Percentiles rank a stretch among this genome's conserved stretches.
phyloP scores from a whole-genome alignment of 2,797 vertebrate genomes.

The Helicolenus hilgendorfi region DNA sequence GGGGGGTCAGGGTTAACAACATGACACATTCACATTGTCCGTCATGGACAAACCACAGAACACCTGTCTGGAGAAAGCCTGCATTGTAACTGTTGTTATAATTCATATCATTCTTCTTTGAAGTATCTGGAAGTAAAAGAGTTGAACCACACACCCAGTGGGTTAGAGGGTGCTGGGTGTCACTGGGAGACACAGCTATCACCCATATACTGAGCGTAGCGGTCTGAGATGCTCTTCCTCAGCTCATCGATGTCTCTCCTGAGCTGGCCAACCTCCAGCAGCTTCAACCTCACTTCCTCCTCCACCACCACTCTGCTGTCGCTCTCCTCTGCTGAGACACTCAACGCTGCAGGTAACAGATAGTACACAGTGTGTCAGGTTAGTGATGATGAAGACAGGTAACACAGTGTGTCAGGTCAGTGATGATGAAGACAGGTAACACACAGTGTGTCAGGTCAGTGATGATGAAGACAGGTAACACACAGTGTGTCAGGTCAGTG shows the following conservation, averaged over 20 bases:
- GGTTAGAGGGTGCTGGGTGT: neutral
- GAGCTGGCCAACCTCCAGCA: slow-evolving; percentile 93
- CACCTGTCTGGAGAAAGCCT: too few relatives aligned
- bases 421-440: too few relatives aligned
- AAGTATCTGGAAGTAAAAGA: neutral
- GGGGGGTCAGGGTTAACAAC: too few relatives aligned
- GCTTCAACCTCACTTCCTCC: slow-evolving; percentile 91
- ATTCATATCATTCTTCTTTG: neutral
- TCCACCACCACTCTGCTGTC: slow-evolving; percentile 89
- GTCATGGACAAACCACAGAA: too few relatives aligned
- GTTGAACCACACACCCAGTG: neutral
- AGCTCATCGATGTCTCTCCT: slow-evolving; percentile 95
- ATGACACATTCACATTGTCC: too few relatives aligned
- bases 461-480: too few relatives aligned
- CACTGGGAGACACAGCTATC: slow-evolving; percentile 40
- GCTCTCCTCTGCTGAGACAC: slow-evolving; percentile 91
- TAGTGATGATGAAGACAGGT: too few relatives aligned
- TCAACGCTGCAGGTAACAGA: slow-evolving; percentile 88
- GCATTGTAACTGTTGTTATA: too few relatives aligned
- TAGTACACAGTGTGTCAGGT: neutral
- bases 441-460: too few relatives aligned
- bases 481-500: too few relatives aligned
- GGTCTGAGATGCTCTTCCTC: slow-evolving; percentile 90
- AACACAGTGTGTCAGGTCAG: too few relatives aligned
- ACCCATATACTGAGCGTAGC: slow-evolving; percentile 29